These are phyloP conservation scores for Corticium candelabrum DNA, from an alignment of 37 sponge, comb jelly and placozoan species.

Conservation along the genomic window DNA sequence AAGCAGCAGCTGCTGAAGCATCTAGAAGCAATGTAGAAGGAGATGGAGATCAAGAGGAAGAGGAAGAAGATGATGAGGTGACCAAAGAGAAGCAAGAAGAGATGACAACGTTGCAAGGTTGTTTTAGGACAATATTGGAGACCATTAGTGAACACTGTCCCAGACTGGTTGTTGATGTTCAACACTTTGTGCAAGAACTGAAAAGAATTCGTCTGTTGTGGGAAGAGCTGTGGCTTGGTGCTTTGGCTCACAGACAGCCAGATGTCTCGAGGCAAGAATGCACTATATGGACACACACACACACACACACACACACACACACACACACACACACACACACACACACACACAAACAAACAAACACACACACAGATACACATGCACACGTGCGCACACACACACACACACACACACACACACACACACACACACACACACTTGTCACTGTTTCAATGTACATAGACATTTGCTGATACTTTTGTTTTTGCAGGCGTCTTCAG, in stretches of 20 bases:
- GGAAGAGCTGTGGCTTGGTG: slow-evolving; percentile 94
- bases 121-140: slow-evolving; percentile 46
- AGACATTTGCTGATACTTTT: not conserved
- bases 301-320: not conserved
- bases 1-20: not conserved
- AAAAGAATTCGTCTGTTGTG: slow-evolving; percentile 80
- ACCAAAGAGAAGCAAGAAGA: not conserved
- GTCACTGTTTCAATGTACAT: not conserved
- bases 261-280: slow-evolving; percentile 60
- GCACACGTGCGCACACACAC: no score
- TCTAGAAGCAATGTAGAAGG: no score
- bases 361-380: no score
- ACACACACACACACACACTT: not conserved
- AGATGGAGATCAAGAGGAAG: not conserved
- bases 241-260: slow-evolving; percentile 77
- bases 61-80: not conserved
- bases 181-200: slow-evolving; percentile 67
- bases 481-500: slow-evolving; percentile 35
- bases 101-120: not conserved
- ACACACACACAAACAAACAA: no score
- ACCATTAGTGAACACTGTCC: slow-evolving; percentile 52
- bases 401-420: no score
- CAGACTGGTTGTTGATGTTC: slow-evolving; percentile 56
- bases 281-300: not conserved
- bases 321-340: no score